Percentiles rank a stretch among this genome's conserved stretches.
phyloP scores from a whole-genome alignment of 2,797 vertebrate species.

The Eurystomus glaucurus region DNA sequence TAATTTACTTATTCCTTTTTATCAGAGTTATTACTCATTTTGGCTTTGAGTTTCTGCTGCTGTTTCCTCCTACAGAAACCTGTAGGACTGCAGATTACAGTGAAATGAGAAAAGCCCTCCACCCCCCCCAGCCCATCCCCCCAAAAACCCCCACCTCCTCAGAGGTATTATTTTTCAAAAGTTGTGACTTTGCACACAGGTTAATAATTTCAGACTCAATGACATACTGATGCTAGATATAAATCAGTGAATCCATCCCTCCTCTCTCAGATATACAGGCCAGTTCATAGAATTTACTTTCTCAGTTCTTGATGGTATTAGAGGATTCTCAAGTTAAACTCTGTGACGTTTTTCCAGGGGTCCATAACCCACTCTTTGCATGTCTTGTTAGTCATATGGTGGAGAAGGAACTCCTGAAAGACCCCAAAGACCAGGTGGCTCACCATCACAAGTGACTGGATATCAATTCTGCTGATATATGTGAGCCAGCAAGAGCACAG shows the following conservation, averaged over 20 bases:
- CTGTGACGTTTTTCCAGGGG: not conserved
- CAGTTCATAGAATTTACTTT: not conserved
- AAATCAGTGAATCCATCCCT: not conserved
- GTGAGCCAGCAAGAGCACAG: not conserved
- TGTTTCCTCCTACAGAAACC: not conserved
- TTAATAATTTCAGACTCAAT: not conserved
- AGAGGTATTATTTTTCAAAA: not conserved
- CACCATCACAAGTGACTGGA: fast-evolving
- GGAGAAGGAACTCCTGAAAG: not conserved
- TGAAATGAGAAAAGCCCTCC: not conserved
- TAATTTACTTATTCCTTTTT: not conserved
- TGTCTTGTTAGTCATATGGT: not conserved
- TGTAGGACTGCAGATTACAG: not conserved
- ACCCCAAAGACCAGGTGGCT: not conserved
- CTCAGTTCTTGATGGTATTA: not conserved
- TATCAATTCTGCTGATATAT: not conserved
- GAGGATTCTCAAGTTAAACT: not conserved
- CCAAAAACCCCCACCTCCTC: not conserved
- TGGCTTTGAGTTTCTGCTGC: not conserved
- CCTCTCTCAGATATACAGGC: not conserved
- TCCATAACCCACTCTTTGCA: not conserved
- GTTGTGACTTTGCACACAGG: not conserved
- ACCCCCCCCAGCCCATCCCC: too few relatives aligned
- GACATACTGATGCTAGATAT: not conserved
- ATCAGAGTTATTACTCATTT: not conserved